Evolutionary conservation across 2,888 invertebrate species (phyloP), one percentile per base, ranked within the genome.

Genomic region (Pedicia rivosa): DNA sequence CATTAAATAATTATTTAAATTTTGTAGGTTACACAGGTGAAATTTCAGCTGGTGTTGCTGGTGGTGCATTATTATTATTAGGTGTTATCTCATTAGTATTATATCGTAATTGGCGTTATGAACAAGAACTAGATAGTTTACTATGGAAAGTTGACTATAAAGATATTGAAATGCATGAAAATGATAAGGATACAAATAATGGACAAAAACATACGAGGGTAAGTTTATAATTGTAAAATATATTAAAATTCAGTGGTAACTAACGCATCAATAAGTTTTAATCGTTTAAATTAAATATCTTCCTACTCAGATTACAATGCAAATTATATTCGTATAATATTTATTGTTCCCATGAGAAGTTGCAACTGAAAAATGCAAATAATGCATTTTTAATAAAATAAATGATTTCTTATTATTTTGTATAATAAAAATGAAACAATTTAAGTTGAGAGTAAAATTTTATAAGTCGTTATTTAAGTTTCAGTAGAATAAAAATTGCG

Each of bases 131-230:
- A 44, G 91, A 91, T 55, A 88, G 87, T 38, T 63, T 92, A 26
- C 67, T 92, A 26, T 92, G 92, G 92, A 90, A 91, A 64, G 81
- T 92, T 40, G 91, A 92, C 63, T 90, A 78, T 62, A 75, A 79
- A 42, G 91, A 92, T 50, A 78, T 92, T 33, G 78, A 86, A 52
- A 68, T 83, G 47, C 73, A 70, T 47, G 75, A 74, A 39, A 58
- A 48, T 44, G 66, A 68, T 45, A 63, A 64, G 39, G 67, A 66
- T 41, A n/a, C n/a, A n/a, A 54, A 62, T 26, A 41, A 29, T 33
- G 54, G 48, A 43, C 59, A 57, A 44, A 61, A 55, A 44, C 53
- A 52, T 48, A 62, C 62, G 14, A 50, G 54, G 43, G 55, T 55
- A 52, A 46, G 47, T 49, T 3, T 12, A 6, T 13, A 13, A 12